Evolutionary conservation across 2,797 vertebrate species (phyloP).

Genomic region (Coilia nasus): DNA sequence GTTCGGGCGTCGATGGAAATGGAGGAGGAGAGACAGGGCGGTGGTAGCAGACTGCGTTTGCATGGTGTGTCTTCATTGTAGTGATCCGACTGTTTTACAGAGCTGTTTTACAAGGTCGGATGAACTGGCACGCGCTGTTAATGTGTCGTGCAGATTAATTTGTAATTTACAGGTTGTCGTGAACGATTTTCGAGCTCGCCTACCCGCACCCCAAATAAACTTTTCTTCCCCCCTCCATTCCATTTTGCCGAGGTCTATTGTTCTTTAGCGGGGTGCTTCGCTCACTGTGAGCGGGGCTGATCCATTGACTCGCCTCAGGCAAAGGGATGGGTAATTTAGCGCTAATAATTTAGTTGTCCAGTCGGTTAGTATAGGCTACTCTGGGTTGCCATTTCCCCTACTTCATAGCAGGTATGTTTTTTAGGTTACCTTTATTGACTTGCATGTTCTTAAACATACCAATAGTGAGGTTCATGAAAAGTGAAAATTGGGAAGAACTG

Average conservation of each 20-base stretch:
- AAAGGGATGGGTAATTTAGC: constrained; percentile 43
- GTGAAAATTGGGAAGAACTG: neutral
- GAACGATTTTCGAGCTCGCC: neutral
- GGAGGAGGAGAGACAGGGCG: constrained; percentile 61
- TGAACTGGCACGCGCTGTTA: neutral
- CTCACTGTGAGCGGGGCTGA: constrained; percentile 51
- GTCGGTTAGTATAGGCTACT: constrained; percentile 27
- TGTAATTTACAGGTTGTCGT: neutral
- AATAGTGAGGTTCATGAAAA: neutral
- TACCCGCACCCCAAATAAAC: constrained; percentile 40
- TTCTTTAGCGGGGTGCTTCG: constrained; percentile 68
- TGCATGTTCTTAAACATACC: neutral
- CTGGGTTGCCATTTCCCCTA: neutral
- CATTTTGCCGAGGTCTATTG: constrained; percentile 69
- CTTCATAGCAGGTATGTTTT: neutral
- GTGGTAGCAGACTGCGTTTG: constrained; percentile 58
- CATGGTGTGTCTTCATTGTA: constrained; percentile 41
- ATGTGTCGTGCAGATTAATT: neutral
- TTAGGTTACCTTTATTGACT: neutral
- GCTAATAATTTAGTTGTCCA: constrained; percentile 45
- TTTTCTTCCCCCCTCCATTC: constrained; percentile 51
- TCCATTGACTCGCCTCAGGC: constrained; percentile 43
- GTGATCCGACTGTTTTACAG: constrained; percentile 40
- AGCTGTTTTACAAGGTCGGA: constrained; percentile 25
- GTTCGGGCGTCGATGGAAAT: constrained; percentile 25